phyloP scores from a whole-genome alignment of 2,888 invertebrate genomes.

The Dasypolia templi region DNA sequence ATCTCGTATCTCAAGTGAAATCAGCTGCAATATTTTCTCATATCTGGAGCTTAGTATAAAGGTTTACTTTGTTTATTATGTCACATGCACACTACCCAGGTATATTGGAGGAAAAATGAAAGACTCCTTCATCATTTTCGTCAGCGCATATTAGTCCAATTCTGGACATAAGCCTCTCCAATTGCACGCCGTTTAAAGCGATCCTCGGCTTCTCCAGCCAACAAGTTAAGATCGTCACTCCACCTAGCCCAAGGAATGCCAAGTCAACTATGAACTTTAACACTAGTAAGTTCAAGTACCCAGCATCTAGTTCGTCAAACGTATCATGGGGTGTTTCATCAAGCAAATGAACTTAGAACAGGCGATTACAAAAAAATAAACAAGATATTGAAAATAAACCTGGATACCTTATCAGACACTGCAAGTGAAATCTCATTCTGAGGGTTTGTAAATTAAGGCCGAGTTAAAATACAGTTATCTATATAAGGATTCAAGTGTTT shows the following conservation, averaged over 20 bases:
- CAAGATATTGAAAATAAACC: background rate
- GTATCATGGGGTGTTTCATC: no score
- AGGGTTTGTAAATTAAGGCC: background rate
- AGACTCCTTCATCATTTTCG: background rate
- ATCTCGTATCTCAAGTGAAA: slow-evolving; percentile 52
- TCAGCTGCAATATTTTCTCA: slow-evolving; percentile 31
- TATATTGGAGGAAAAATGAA: background rate
- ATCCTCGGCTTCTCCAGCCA: background rate
- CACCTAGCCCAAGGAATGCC: background rate
- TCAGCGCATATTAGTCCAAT: background rate
- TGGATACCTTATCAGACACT: no score
- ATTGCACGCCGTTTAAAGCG: background rate
- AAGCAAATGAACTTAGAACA: background rate
- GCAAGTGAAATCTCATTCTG: background rate
- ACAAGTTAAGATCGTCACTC: background rate
- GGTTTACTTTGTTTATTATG: slow-evolving; percentile 1
- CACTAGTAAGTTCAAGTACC: background rate
- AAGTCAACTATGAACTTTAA: background rate
- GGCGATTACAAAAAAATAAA: background rate
- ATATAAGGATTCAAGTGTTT: background rate
- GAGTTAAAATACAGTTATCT: background rate
- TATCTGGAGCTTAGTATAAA: slow-evolving; percentile 18
- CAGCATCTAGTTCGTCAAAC: no score
- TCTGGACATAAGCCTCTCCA: background rate
- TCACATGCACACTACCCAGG: background rate